Evolutionary conservation across 23 tunicate genomes (phyloP).

Genomic region (Ascidia mentula): DNA sequence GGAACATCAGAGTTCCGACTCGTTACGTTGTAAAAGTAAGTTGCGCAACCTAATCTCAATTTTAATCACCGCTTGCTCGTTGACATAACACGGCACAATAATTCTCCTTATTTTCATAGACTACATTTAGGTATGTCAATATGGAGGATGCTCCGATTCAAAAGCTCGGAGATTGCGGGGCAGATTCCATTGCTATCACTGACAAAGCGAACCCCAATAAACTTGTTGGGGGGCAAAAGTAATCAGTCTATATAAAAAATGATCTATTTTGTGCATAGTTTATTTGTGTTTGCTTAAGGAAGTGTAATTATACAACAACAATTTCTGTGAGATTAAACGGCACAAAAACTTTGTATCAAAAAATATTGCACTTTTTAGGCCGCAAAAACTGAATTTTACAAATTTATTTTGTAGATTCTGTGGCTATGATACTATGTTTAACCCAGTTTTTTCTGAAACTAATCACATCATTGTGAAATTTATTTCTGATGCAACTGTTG

Average conservation of each 20-base stretch:
- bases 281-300: not conserved
- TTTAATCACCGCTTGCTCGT: not conserved
- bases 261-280: too few species aligned
- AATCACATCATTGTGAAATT: conserved; percentile 46
- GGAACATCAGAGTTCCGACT: conserved; percentile 40
- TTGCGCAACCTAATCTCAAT: not conserved
- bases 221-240: conserved; percentile 89
- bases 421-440: conserved; percentile 58
- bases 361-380: too few species aligned
- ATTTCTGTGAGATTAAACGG: too few species aligned
- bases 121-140: conserved; percentile 66
- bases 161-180: conserved; percentile 57
- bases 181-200: conserved; percentile 71
- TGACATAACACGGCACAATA: not conserved
- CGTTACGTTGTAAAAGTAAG: conserved; percentile 43
- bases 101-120: conserved; percentile 22
- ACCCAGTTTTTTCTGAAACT: conserved; percentile 61
- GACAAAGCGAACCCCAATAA: conserved; percentile 28
- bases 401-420: conserved; percentile 77
- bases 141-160: conserved; percentile 90
- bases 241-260: not conserved
- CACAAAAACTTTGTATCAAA: too few species aligned
- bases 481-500: conserved; percentile 28
- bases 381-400: too few species aligned
- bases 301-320: too few species aligned